Conservation (phyloP, 1,140 invertebrate genomes). For the Melipona quadrifasciata region DNA sequence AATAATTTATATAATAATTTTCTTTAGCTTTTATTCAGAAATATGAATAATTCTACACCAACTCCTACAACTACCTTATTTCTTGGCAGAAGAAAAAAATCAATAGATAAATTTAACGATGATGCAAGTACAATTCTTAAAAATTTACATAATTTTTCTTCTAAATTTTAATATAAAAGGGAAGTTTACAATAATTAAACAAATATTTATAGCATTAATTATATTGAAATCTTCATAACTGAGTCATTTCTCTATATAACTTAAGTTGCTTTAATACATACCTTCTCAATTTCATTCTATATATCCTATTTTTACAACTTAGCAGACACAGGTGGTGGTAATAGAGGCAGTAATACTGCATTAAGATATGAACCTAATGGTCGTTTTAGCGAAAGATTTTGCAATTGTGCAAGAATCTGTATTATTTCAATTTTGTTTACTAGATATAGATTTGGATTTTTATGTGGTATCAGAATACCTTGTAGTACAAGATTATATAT, state of each 20-base stretch:
- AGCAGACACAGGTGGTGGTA: slow-evolving; percentile 66
- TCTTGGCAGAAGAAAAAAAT: slow-evolving; percentile 74
- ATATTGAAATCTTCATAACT: background rate
- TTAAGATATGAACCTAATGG: slow-evolving; percentile 69
- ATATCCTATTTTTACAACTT: slow-evolving; percentile 71
- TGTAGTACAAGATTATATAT: slow-evolving; percentile 70
- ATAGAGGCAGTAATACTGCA: slow-evolving; percentile 58
- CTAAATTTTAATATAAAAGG: slow-evolving; percentile 24
- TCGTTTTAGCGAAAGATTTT: slow-evolving; percentile 67
- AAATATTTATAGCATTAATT: background rate
- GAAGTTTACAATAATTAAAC: background rate
- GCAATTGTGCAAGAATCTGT: slow-evolving; percentile 63
- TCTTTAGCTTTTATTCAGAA: slow-evolving; percentile 71
- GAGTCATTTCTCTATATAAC: background rate
- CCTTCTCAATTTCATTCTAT: too few species aligned
- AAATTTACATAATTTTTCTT: slow-evolving; percentile 58
- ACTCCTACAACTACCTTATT: slow-evolving; percentile 60
- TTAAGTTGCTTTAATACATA: background rate
- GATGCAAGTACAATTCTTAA: slow-evolving; percentile 68
- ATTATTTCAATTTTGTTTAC: slow-evolving; percentile 64
- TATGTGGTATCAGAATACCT: slow-evolving; percentile 59
- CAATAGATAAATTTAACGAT: slow-evolving; percentile 60
- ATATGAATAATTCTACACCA: slow-evolving; percentile 54
- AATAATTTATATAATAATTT: background rate
- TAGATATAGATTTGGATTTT: slow-evolving; percentile 62